Conservation (phyloP, 2,113 vertebrate species). For the Rousettus leschenaultii region DNA sequence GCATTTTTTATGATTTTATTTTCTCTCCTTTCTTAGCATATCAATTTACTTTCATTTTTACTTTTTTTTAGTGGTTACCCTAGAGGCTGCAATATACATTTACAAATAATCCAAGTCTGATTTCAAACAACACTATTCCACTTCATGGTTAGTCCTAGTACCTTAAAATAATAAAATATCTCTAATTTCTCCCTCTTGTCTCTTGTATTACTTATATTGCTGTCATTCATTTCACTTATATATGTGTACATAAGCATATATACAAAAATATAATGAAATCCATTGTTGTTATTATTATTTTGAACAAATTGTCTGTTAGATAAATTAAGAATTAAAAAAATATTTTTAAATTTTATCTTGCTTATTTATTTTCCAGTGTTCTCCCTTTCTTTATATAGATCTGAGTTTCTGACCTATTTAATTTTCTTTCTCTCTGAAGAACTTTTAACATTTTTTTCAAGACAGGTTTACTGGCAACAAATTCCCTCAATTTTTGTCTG, state of each 20-base stretch:
- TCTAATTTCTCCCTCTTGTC: background rate
- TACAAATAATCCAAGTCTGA: background rate
- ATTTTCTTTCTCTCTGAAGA: background rate
- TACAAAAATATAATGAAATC: background rate
- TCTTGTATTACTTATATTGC: background rate
- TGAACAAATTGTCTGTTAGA: background rate
- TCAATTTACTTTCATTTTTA: background rate
- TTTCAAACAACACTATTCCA: background rate
- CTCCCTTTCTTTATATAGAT: background rate
- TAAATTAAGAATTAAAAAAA: background rate
- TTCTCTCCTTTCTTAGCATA: background rate
- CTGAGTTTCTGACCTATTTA: background rate
- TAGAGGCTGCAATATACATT: background rate
- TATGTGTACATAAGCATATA: background rate
- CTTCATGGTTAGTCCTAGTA: background rate
- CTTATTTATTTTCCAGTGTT: background rate
- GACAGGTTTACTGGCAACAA: background rate
- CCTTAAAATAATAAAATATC: background rate
- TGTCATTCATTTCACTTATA: background rate
- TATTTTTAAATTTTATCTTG: background rate
- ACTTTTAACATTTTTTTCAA: background rate
- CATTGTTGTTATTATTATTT: background rate
- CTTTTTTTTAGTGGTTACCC: background rate
- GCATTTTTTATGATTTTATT: background rate
- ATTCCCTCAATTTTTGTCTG: background rate